Evolutionary conservation across 2,888 invertebrate species (phyloP).

Genomic region (Dasypolia templi): DNA sequence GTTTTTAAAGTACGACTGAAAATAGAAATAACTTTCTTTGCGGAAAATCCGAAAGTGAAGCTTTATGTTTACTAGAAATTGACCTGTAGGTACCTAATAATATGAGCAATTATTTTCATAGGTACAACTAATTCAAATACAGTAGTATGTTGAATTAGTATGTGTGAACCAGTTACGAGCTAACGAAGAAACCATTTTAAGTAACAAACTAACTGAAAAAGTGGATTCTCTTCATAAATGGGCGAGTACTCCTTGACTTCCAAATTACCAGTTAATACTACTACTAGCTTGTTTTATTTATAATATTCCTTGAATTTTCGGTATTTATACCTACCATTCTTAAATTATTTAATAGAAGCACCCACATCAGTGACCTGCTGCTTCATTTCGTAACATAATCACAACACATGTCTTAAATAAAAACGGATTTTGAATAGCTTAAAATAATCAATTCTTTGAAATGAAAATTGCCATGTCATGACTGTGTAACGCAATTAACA

Average conservation of each 20-base stretch:
- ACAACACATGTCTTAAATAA: not conserved
- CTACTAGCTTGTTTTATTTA: not conserved
- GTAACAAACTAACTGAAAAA: constrained; percentile 3
- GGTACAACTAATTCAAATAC: no score
- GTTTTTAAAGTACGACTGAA: not conserved
- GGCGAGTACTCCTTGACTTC: not conserved
- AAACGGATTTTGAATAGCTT: not conserved
- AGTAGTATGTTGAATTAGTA: not conserved
- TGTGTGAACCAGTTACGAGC: not conserved
- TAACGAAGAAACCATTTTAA: constrained; percentile 1
- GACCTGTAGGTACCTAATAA: not conserved
- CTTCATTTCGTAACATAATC: constrained; percentile 12
- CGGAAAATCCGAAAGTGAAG: not conserved
- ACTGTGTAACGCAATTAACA: not conserved
- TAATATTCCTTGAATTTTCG: not conserved
- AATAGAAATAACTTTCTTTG: not conserved
- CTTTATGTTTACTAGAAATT: not conserved
- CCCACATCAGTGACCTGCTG: not conserved
- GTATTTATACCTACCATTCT: not conserved
- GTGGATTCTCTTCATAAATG: not conserved
- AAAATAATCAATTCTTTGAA: not conserved
- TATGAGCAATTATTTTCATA: not conserved
- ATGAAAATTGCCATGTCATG: not conserved
- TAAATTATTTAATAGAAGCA: not conserved
- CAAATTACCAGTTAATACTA: not conserved